These are phyloP conservation scores for Lycodopsis pacificus DNA, from an alignment of 2,797 vertebrate genomes.

Conservation along the genomic window DNA sequence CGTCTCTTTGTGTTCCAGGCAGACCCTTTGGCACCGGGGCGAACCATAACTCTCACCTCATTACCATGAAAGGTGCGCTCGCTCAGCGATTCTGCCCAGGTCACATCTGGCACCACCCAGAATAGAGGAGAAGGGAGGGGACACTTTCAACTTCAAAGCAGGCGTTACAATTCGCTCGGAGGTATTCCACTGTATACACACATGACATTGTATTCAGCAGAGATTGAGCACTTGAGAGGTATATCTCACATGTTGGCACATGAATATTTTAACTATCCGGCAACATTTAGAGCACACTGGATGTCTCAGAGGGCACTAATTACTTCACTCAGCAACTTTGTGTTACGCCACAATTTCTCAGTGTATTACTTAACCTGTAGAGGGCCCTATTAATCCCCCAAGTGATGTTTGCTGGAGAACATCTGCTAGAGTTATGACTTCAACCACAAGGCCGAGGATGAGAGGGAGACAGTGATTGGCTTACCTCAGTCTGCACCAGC, in stretches of 20 bases:
- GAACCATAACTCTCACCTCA: constrained; percentile 72
- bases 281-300: constrained; percentile 3
- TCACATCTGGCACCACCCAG: constrained; percentile 80
- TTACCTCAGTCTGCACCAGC: constrained; percentile 25
- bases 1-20: constrained; percentile 62
- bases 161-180: constrained; percentile 43
- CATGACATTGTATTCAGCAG: constrained; percentile 23
- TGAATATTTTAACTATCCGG: constrained; percentile 7
- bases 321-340: constrained; percentile 5
- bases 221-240: constrained; percentile 12
- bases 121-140: constrained; percentile 31
- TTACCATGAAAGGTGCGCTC: constrained; percentile 76
- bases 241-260: not conserved
- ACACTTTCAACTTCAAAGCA: constrained; percentile 79
- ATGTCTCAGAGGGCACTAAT: constrained; percentile 8
- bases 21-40: constrained; percentile 62
- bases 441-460: constrained; percentile 53
- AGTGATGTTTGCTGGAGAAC: constrained; percentile 39
- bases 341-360: constrained; percentile 6
- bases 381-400: constrained; percentile 35
- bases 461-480: constrained; percentile 38
- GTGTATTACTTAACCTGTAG: constrained; percentile 44
- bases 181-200: constrained; percentile 41
- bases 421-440: constrained; percentile 67
- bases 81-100: constrained; percentile 64